These are phyloP conservation scores for Brachionus sp. DNA, from an alignment of 1,140 invertebrate species.

Conservation along the genomic window DNA sequence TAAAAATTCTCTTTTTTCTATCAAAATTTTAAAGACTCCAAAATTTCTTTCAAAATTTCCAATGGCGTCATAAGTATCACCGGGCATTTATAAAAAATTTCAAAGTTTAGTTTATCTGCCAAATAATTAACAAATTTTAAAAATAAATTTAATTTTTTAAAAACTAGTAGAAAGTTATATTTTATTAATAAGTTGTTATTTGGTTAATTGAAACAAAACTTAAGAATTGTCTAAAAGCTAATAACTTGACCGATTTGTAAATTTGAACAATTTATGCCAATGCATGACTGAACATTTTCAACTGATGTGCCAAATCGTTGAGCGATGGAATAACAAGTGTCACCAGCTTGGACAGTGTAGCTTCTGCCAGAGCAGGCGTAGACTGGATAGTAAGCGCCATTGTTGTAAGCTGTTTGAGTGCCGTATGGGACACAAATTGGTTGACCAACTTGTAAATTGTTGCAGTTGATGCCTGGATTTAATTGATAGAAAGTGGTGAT, in stretches of 20 bases:
- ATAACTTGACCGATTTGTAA: conserved; percentile 7
- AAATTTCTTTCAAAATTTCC: too few relatives aligned
- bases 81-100: too few relatives aligned
- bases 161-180: too few relatives aligned
- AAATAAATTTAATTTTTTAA: too few relatives aligned
- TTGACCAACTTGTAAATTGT: neutral
- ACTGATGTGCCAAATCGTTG: neutral
- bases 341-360: conserved; percentile 1
- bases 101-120: too few relatives aligned
- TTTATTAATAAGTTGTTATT: too few relatives aligned
- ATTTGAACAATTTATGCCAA: neutral
- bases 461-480: conserved; percentile 20
- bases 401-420: neutral
- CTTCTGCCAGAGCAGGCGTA: neutral
- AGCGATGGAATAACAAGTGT: conserved; percentile 19
- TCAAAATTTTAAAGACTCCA: too few relatives aligned
- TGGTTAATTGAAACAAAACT: too few relatives aligned
- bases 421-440: neutral
- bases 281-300: conserved; percentile 29
- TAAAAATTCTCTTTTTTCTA: too few relatives aligned
- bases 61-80: too few relatives aligned
- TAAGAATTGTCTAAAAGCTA: neutral
- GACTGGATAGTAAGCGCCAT: conserved; percentile 9
- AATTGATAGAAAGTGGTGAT: neutral
- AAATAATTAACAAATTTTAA: too few relatives aligned